Percentiles rank a stretch among this genome's conserved stretches.
Evolutionary conservation across 2,113 vertebrate species (phyloP).

Genomic region (Hippocampus abdominalis): DNA sequence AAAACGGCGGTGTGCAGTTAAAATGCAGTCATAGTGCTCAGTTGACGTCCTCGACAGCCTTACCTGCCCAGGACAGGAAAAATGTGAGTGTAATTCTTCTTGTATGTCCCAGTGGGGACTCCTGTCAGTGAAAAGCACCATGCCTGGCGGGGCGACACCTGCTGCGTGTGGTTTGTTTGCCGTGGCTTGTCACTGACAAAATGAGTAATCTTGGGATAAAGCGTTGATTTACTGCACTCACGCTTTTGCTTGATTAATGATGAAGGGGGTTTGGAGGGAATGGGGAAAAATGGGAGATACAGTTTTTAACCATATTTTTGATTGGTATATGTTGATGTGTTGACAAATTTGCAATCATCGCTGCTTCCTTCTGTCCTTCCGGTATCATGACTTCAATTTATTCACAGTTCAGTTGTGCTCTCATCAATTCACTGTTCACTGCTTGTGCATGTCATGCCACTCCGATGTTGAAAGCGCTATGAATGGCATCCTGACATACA

Average conservation of each 20-base stretch:
- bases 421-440: slow-evolving; percentile 28
- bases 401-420: background rate
- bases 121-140: slow-evolving; percentile 32
- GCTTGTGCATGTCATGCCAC: background rate
- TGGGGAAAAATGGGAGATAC: slow-evolving; percentile 22
- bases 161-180: slow-evolving; percentile 35
- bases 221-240: slow-evolving; percentile 52
- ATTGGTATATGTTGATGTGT: slow-evolving; percentile 18
- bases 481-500: slow-evolving; percentile 1
- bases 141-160: slow-evolving; percentile 38
- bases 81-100: background rate
- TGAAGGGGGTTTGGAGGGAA: slow-evolving; percentile 26
- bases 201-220: slow-evolving; percentile 37
- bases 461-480: slow-evolving; percentile 21
- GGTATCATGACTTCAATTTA: slow-evolving; percentile 3
- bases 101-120: slow-evolving; percentile 12
- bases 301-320: background rate
- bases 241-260: slow-evolving; percentile 39
- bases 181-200: slow-evolving; percentile 45
- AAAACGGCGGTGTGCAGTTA: background rate
- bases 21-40: background rate
- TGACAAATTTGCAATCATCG: slow-evolving; percentile 29
- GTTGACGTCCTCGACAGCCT: background rate
- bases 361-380: slow-evolving; percentile 7
- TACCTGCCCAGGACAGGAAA: slow-evolving; percentile 10